phyloP scores from a whole-genome alignment of 1,140 invertebrate genomes.

The Penaeus chinensis region DNA sequence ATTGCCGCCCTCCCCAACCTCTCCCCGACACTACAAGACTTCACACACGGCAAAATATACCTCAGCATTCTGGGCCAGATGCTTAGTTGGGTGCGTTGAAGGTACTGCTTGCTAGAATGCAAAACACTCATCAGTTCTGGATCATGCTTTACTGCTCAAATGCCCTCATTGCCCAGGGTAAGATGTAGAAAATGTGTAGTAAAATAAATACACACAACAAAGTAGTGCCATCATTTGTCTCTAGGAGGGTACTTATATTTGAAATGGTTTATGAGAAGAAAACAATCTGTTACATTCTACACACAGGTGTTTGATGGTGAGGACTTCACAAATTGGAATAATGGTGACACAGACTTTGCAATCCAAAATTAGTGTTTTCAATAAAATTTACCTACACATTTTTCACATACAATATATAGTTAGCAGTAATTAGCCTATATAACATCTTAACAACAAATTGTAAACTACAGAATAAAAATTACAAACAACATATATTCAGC shows the following conservation, averaged over 20 bases:
- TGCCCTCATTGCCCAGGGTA: constrained; percentile 4
- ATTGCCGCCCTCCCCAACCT: background rate
- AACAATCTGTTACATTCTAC: too few species aligned
- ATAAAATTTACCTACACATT: too few species aligned
- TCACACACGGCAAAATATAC: constrained; percentile 30
- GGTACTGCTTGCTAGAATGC: constrained; percentile 53
- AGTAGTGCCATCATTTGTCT: background rate
- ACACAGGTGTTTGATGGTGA: too few species aligned
- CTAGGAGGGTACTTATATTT: background rate
- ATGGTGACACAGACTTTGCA: too few species aligned
- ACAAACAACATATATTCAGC: background rate
- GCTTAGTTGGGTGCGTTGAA: constrained; percentile 46
- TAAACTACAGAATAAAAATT: constrained; percentile 15
- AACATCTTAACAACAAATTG: too few species aligned
- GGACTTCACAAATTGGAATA: too few species aligned
- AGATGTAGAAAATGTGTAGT: constrained; percentile 35
- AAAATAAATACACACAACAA: background rate
- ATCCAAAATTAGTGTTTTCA: too few species aligned
- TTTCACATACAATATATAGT: background rate
- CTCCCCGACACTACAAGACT: background rate
- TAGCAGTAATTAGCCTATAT: background rate
- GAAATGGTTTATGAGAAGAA: too few species aligned
- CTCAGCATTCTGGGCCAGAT: constrained; percentile 48
- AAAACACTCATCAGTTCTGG: constrained; percentile 40
- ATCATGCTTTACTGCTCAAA: constrained; percentile 29